phyloP scores from a whole-genome alignment of 2,113 vertebrate genomes.

The Rhabdomys dilectus region DNA sequence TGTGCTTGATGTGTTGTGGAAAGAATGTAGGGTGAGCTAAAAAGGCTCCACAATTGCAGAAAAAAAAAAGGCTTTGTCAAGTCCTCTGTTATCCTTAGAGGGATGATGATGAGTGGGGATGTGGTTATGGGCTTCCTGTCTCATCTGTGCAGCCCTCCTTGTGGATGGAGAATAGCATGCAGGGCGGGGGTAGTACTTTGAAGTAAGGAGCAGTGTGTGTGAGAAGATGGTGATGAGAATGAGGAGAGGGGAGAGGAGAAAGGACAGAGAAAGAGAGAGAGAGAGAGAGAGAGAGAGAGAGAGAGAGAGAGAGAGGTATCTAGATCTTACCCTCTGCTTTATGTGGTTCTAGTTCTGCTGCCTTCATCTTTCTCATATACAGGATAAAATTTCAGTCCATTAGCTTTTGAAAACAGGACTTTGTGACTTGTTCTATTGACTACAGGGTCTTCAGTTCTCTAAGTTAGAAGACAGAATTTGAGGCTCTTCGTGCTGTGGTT shows the following conservation, averaged over 20 bases:
- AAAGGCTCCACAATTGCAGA: not conserved
- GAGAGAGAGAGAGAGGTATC: not conserved
- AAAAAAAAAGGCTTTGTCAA: not conserved
- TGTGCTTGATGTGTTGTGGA: not conserved
- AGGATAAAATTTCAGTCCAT: not conserved
- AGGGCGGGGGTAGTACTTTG: not conserved
- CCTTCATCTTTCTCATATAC: not conserved
- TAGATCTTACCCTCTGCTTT: constrained; percentile 10
- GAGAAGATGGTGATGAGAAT: not conserved
- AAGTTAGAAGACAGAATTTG: not conserved
- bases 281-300: not conserved
- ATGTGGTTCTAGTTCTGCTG: not conserved
- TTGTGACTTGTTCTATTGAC: not conserved
- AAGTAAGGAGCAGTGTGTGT: not conserved
- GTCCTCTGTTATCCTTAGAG: not conserved
- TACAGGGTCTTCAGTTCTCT: not conserved
- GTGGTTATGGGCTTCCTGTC: not conserved
- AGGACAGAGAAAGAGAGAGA: too few species aligned
- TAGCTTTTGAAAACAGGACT: not conserved
- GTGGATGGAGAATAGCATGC: not conserved
- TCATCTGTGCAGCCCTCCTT: not conserved
- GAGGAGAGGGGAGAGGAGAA: not conserved
- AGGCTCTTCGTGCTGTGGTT: not conserved
- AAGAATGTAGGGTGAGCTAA: accelerated
- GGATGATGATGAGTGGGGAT: not conserved